Conservation (phyloP, 2,888 invertebrate species). For the Metopia argyrocephala region DNA sequence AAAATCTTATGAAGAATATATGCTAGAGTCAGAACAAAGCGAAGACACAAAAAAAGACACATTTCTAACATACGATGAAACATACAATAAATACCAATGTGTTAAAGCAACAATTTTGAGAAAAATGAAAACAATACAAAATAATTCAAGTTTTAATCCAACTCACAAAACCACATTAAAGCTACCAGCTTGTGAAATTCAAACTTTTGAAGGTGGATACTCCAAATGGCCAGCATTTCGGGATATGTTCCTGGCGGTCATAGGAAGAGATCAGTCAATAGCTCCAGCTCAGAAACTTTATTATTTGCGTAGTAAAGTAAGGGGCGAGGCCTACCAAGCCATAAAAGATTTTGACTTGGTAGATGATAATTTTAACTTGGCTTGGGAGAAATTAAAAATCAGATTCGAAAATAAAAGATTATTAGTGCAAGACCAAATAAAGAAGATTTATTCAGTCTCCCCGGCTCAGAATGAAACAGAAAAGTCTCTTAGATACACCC, state of each 20-base stretch:
- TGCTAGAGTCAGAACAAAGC: neutral
- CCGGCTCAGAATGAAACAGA: neutral
- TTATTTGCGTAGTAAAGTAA: too few relatives aligned
- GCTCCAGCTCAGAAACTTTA: too few relatives aligned
- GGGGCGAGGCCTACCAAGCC: too few relatives aligned
- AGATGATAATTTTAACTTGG: constrained; percentile 6
- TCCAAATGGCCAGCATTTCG: constrained; percentile 4
- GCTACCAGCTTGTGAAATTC: neutral
- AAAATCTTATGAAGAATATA: neutral
- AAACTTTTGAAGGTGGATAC: constrained; percentile 2
- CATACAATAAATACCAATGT: neutral
- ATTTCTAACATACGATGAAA: neutral
- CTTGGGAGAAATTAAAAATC: neutral
- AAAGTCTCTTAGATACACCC: neutral
- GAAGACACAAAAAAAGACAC: neutral
- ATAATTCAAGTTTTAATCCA: too few relatives aligned
- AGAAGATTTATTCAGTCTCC: neutral
- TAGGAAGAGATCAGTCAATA: too few relatives aligned
- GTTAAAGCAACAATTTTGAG: too few relatives aligned
- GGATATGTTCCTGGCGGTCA: neutral
- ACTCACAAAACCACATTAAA: neutral
- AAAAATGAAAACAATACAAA: too few relatives aligned
- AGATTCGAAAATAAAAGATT: constrained; percentile 2
- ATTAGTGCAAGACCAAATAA: too few relatives aligned
- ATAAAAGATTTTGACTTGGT: constrained; percentile 10